Conservation (phyloP, 2,888 invertebrate species). For the Idaea biselata region DNA sequence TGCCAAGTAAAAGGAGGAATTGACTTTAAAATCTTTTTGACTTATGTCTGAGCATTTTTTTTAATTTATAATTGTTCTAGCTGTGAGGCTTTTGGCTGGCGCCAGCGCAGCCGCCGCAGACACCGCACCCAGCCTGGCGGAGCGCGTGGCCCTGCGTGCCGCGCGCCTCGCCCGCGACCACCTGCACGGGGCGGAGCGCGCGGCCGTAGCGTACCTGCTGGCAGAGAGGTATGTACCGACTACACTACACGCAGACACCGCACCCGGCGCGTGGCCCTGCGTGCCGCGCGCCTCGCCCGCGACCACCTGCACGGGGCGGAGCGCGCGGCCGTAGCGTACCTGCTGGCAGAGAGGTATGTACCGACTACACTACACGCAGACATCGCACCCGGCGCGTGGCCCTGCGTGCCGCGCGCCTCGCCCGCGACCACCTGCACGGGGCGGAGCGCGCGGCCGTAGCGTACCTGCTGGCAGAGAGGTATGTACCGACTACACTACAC, state of each 20-base stretch:
- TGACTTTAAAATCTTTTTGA: too few relatives aligned
- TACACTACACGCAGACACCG: too few relatives aligned
- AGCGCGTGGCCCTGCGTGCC: constrained; percentile 70
- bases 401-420: constrained; percentile 69
- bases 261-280: too few relatives aligned
- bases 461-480: constrained; percentile 64
- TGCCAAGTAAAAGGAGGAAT: too few relatives aligned
- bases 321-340: constrained; percentile 53
- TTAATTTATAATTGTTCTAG: too few relatives aligned
- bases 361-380: too few relatives aligned
- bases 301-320: constrained; percentile 56
- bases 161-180: constrained; percentile 70
- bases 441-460: constrained; percentile 50
- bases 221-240: constrained; percentile 54
- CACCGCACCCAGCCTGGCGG: constrained; percentile 67
- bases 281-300: constrained; percentile 67
- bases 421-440: constrained; percentile 62
- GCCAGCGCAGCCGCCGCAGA: constrained; percentile 63
- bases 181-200: constrained; percentile 42
- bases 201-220: constrained; percentile 60
- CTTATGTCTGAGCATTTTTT: too few relatives aligned
- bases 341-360: constrained; percentile 62
- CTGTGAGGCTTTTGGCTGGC: constrained; percentile 61
- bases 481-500: not conserved
- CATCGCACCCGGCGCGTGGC: too few relatives aligned